Evolutionary conservation across 1,140 invertebrate species (phyloP), one percentile per base, ranked within the genome.

Genomic region (Aphis craccivora): DNA sequence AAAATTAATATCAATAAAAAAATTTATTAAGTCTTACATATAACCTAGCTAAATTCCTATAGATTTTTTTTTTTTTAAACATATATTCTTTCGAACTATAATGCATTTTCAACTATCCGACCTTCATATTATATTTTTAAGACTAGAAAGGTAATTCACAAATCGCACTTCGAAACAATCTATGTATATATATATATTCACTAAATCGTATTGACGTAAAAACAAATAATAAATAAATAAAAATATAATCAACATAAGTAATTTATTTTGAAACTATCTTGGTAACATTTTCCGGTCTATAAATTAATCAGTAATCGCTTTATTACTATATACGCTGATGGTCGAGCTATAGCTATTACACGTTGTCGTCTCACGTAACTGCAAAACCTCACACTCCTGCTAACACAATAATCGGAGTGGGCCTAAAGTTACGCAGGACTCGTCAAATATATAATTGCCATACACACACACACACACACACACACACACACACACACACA

Each of bases 21-120:
- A 91, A 91, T 91, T 51, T 83, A 91, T 83, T 91, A 91, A 91
- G 90, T 91, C 45, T 91, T 91, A 91, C 90, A 91, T 45, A 91
- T 45, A 91, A 81, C 43, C 25, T 48, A n/a, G 25, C 25, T 9
- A n/a, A 30, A 86, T 45, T 45, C 14, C 8, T 25, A 11, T 23
- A 83, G 9, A 40, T 30, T 5, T 30, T 60, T 60, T 84, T 14
- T 51, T 37, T 35, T 81, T n/a, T 7, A n/a, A 83, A 86, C 43
- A 18, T n/a, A 86, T 45, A 86, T 45, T 86, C 11, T 76, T 5
- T 76, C 60, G 3, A 40, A 86, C 3, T 23, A 45, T 30, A 86
- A 86, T 86, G 23, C 30, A 45, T 86, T 45, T n/a, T 86, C 3
- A 89, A 55, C 5, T 55, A 11, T 89, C 25, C 14, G 4, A 55